These are phyloP conservation scores for Megastigmus dorsalis DNA, from an alignment of 2,888 invertebrate genomes.

Conservation along the genomic window DNA sequence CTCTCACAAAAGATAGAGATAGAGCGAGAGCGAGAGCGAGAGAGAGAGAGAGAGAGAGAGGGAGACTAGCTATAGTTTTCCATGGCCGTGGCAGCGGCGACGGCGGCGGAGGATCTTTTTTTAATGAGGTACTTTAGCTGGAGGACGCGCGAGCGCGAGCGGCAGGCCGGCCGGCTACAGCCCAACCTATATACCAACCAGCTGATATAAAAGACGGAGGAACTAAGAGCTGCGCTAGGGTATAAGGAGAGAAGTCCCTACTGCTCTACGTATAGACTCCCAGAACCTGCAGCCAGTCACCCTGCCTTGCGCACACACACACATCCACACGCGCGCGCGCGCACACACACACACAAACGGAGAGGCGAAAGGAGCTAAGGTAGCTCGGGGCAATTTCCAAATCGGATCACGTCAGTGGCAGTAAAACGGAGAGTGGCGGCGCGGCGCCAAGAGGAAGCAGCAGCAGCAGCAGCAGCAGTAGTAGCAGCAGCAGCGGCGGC, in stretches of 20 bases:
- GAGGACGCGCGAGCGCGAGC: too few species aligned
- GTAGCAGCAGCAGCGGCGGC: too few species aligned
- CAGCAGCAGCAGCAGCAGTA: too few species aligned
- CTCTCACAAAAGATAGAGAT: background rate
- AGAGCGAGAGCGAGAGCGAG: background rate
- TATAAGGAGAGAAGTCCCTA: too few species aligned
- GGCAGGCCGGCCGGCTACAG: conserved; percentile 11
- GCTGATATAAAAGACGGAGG: conserved; percentile 7
- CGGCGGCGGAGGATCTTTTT: conserved; percentile 49
- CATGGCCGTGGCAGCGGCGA: too few species aligned
- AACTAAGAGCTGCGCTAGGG: background rate
- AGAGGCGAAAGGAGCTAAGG: conserved; percentile 10
- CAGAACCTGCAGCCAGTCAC: too few species aligned
- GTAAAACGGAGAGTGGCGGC: conserved; percentile 53
- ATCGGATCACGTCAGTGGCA: conserved; percentile 58
- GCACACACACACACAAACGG: too few species aligned
- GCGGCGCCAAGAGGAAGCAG: background rate
- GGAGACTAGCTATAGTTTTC: too few species aligned
- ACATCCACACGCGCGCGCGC: background rate
- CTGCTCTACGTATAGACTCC: too few species aligned
- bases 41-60: background rate
- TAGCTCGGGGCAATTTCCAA: conserved; percentile 54
- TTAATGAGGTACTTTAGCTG: conserved; percentile 58
- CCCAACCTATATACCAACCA: background rate
- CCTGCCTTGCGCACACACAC: background rate